phyloP scores from a whole-genome alignment of 2,113 vertebrate species.

The Festucalex cinctus region DNA sequence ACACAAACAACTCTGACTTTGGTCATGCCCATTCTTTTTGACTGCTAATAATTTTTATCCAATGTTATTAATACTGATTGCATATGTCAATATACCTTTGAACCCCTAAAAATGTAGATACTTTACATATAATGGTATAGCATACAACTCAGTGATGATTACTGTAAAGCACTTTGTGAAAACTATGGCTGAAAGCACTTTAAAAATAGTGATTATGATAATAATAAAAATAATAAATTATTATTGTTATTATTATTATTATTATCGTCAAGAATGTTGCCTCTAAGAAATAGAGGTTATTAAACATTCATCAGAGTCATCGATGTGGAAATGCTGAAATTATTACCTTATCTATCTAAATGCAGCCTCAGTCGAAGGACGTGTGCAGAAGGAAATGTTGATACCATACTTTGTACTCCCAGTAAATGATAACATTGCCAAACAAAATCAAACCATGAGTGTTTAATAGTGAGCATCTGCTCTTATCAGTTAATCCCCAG shows the following conservation, averaged over 20 bases:
- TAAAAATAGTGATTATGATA: too few relatives aligned
- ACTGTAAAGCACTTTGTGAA: too few relatives aligned
- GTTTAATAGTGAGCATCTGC: constrained; percentile 48
- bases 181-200: too few relatives aligned
- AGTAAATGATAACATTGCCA: constrained; percentile 50
- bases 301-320: too few relatives aligned
- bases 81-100: background rate
- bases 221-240: too few relatives aligned
- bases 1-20: too few relatives aligned
- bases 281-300: constrained; percentile 14
- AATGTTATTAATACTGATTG: background rate
- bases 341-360: constrained; percentile 37
- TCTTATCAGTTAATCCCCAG: constrained; percentile 56
- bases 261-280: background rate
- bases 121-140: background rate
- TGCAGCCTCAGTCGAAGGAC: constrained; percentile 20
- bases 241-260: too few relatives aligned
- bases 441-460: constrained; percentile 28
- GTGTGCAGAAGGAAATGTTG: constrained; percentile 51
- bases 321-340: constrained; percentile 30
- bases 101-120: background rate
- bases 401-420: constrained; percentile 43
- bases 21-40: background rate
- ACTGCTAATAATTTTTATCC: background rate
- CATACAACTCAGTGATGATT: background rate